These are phyloP conservation scores for Apocrypta bakeri DNA, from an alignment of 1,140 invertebrate genomes.

Conservation along the genomic window DNA sequence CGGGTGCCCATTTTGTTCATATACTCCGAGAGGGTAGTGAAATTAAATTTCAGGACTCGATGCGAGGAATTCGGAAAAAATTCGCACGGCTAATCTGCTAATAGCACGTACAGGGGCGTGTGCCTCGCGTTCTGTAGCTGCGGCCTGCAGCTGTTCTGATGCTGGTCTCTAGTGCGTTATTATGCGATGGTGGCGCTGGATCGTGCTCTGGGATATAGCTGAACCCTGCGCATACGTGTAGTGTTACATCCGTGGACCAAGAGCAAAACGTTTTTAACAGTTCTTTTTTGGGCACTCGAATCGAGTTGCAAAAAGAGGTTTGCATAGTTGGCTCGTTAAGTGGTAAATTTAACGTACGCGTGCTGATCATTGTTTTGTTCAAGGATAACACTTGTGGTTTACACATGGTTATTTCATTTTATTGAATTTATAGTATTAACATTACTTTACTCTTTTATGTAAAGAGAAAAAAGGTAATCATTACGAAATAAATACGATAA, in stretches of 20 bases:
- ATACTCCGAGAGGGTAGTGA: not conserved
- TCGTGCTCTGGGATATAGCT: not conserved
- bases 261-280: not conserved
- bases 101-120: conserved; percentile 15
- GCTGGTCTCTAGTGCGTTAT: not conserved
- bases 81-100: conserved; percentile 32
- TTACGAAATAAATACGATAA: too few relatives aligned
- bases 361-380: not conserved
- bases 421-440: too few relatives aligned
- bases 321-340: not conserved
- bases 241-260: not conserved
- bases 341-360: not conserved
- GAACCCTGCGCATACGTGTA: not conserved
- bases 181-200: not conserved
- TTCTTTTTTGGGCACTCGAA: not conserved
- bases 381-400: too few relatives aligned
- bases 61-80: conserved; percentile 12
- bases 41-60: conserved; percentile 18
- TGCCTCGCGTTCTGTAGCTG: not conserved
- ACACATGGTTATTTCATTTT: too few relatives aligned
- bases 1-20: not conserved
- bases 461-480: too few relatives aligned
- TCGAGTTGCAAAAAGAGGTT: not conserved
- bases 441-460: too few relatives aligned
- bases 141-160: too few relatives aligned